phyloP scores from a whole-genome alignment of 2,797 vertebrate species.

The Cryptoprocta ferox region DNA sequence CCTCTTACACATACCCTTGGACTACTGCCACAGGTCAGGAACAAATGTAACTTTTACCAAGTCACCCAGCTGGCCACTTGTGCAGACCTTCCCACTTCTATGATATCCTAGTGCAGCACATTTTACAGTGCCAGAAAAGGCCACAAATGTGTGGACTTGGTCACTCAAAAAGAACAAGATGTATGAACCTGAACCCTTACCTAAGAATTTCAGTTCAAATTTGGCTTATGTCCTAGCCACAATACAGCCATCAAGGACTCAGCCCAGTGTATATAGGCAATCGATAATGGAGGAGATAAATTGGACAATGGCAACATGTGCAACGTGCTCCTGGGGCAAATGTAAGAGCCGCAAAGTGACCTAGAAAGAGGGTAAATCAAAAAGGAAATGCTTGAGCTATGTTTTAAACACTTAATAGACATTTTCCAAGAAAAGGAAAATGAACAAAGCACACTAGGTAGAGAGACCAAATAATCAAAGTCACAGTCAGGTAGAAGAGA shows the following conservation, averaged over 20 bases:
- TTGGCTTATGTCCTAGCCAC: neutral
- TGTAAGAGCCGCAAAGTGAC: neutral
- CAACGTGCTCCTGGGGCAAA: neutral
- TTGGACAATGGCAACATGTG: neutral
- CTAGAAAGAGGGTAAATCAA: neutral
- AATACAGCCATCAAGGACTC: neutral
- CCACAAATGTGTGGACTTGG: neutral
- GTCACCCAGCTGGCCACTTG: neutral
- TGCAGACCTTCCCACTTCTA: neutral
- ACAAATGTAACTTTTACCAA: neutral
- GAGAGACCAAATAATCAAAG: neutral
- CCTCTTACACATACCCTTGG: neutral
- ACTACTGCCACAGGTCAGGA: neutral
- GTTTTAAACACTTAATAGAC: neutral
- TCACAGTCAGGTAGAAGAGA: neutral
- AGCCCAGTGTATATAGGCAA: neutral
- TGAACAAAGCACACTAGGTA: neutral
- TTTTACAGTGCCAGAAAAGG: neutral
- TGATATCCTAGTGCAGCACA: neutral
- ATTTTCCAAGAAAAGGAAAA: neutral
- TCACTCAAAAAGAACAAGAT: neutral
- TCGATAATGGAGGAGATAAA: neutral
- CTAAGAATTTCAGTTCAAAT: neutral
- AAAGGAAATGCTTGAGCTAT: neutral
- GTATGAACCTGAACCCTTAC: neutral